Conservation (phyloP, 1,140 invertebrate genomes). For the Eumeta japonica region DNA sequence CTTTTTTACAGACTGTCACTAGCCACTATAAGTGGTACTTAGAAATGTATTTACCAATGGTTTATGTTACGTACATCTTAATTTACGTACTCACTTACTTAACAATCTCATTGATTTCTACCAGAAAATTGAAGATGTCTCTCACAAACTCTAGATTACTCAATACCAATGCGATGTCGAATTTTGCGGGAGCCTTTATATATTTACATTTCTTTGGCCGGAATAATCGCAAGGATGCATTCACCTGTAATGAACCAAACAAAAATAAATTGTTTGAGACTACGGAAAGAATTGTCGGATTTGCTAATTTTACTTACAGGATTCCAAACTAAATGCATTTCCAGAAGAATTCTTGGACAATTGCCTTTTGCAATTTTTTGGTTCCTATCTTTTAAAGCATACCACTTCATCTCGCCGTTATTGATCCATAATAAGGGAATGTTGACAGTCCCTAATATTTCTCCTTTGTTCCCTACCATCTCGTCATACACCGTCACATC, state of each 20-base stretch:
- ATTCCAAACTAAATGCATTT: constrained; percentile 48
- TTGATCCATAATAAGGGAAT: constrained; percentile 41
- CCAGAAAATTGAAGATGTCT: constrained; percentile 30
- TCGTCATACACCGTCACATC: constrained; percentile 78
- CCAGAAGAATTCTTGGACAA: constrained; percentile 52
- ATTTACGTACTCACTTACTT: too few relatives aligned
- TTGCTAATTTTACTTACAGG: constrained; percentile 42
- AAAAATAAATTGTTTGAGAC: too few relatives aligned
- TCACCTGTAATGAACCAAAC: too few relatives aligned
- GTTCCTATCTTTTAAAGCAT: constrained; percentile 34
- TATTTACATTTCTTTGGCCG: constrained; percentile 44
- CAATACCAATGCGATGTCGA: constrained; percentile 46
- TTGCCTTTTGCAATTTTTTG: constrained; percentile 36
- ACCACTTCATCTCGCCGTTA: constrained; percentile 47
- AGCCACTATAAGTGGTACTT: too few relatives aligned
- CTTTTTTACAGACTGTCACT: too few relatives aligned
- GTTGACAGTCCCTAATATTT: constrained; percentile 36
- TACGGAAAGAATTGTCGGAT: too few relatives aligned
- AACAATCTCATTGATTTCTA: constrained; percentile 33
- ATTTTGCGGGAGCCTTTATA: constrained; percentile 33
- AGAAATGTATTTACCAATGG: too few relatives aligned
- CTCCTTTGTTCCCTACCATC: constrained; percentile 53
- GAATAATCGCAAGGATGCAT: constrained; percentile 37
- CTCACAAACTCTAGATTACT: constrained; percentile 41
- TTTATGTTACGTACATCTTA: too few relatives aligned